A percentile compares a stretch with the other conserved stretches of the same genome.
These are phyloP conservation scores for Leucoma salicis DNA, from an alignment of 2,888 invertebrate genomes.

Conservation along the genomic window DNA sequence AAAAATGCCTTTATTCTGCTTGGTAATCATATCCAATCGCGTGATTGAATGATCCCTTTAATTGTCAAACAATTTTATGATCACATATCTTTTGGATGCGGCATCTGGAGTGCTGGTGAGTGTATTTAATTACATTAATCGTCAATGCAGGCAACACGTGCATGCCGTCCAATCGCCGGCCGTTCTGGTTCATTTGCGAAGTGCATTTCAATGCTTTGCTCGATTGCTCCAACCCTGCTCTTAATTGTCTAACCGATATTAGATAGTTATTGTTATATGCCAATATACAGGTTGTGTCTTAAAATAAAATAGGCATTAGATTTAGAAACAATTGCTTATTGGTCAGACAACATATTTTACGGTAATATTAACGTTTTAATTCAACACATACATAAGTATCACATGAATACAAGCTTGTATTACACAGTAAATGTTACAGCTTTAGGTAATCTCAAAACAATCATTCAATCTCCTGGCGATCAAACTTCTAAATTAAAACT, in stretches of 20 bases:
- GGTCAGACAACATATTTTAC: neutral
- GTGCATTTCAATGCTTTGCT: constrained; percentile 77
- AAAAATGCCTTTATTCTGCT: neutral
- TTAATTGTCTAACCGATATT: constrained; percentile 75
- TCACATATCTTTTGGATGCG: constrained; percentile 20
- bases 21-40: constrained; percentile 2
- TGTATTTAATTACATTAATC: constrained; percentile 74
- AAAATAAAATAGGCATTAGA: neutral
- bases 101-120: constrained; percentile 28
- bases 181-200: constrained; percentile 78
- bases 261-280: constrained; percentile 68
- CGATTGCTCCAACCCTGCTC: constrained; percentile 69
- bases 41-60: constrained; percentile 8
- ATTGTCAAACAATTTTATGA: constrained; percentile 12
- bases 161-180: constrained; percentile 30
- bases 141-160: constrained; percentile 33
- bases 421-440: no score
- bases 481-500: no score
- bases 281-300: constrained; percentile 37
- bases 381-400: no score
- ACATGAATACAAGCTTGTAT: no score
- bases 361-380: constrained; percentile 21
- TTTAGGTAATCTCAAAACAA: no score
- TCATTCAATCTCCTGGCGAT: no score
- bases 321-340: neutral